Percentiles rank a stretch among this genome's conserved stretches.
Evolutionary conservation across 2,113 vertebrate species (phyloP).

Genomic region (chimpanzee (Pan troglodytes)): NHGRI_mPanTro3-v2.1_pri NC_086015.1:145655501-145656000

Average conservation of each 20-base stretch:
- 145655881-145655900: not conserved
- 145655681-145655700: no score
- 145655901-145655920: slow-evolving; percentile 8
- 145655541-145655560: no score
- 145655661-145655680: no score
- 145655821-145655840: not conserved
- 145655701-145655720: no score
- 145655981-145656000: not conserved
- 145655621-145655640: no score
- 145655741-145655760: not conserved
- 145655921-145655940: slow-evolving; percentile 1
- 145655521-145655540: no score
- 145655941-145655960: not conserved
- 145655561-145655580: no score
- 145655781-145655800: not conserved
- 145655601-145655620: no score
- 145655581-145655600: no score
- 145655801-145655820: not conserved
- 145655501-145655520: no score
- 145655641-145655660: no score
- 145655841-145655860: not conserved
- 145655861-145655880: not conserved
- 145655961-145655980: not conserved
- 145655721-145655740: not conserved
- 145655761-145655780: not conserved